These are phyloP conservation scores for Discoglossus pictus DNA, from an alignment of 2,797 vertebrate species.

Conservation along the genomic window DNA sequence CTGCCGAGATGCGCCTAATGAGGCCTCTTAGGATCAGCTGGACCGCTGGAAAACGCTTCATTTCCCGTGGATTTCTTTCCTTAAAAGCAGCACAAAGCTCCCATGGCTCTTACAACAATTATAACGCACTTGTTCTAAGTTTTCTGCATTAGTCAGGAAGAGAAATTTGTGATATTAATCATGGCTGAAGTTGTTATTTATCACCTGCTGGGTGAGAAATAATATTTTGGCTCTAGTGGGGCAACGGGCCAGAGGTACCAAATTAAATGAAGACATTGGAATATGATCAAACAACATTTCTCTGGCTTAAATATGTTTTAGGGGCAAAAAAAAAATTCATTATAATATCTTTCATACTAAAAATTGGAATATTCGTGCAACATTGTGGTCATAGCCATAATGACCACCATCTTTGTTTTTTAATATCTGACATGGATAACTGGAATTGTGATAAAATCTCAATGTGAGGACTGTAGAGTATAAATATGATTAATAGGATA, in stretches of 20 bases:
- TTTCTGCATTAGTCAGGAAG: slow-evolving; percentile 74
- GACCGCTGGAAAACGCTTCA: slow-evolving; percentile 70
- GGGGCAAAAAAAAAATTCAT: slow-evolving; percentile 71
- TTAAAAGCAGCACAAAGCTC: slow-evolving; percentile 70
- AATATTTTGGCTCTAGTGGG: slow-evolving; percentile 86
- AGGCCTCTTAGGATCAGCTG: slow-evolving; percentile 74
- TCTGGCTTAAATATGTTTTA: slow-evolving; percentile 88
- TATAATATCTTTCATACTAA: too few species aligned
- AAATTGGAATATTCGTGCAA: too few species aligned
- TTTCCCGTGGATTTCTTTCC: slow-evolving; percentile 73
- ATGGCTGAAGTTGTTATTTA: slow-evolving; percentile 85
- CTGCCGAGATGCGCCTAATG: slow-evolving; percentile 71
- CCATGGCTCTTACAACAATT: slow-evolving; percentile 81
- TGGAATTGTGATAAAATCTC: too few species aligned
- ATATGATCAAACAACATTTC: slow-evolving; percentile 80
- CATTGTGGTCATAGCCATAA: too few species aligned
- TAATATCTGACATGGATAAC: too few species aligned
- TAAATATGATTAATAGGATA: too few species aligned
- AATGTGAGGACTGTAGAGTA: too few species aligned
- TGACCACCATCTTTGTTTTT: too few species aligned
- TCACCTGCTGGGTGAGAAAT: slow-evolving; percentile 85
- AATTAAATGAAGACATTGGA: slow-evolving; percentile 93
- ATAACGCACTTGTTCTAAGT: slow-evolving; percentile 80
- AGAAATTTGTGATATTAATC: slow-evolving; percentile 81
- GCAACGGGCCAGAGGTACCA: slow-evolving; percentile 84